Evolutionary conservation across 2,797 vertebrate genomes (phyloP).

Genomic region (Enteromius trimaculatus): DNA sequence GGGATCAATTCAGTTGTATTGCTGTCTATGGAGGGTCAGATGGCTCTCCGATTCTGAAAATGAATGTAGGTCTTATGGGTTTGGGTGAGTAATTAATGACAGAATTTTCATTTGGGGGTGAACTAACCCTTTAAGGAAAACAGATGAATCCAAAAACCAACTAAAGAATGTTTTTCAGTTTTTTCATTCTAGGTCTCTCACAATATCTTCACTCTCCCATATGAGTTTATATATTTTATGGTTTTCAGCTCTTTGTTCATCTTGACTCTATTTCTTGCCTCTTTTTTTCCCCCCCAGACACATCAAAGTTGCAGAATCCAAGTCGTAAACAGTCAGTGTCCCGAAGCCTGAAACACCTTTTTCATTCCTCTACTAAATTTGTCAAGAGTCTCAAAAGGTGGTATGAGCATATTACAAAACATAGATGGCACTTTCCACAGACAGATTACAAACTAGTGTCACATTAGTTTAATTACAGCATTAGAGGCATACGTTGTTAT

Average conservation of each 20-base stretch:
- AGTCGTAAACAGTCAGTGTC: conserved; percentile 97
- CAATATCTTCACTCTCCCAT: background rate
- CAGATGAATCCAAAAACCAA: background rate
- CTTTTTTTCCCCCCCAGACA: conserved; percentile 75
- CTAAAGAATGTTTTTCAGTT: background rate
- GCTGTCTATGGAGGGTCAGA: too few species aligned
- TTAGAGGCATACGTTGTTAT: background rate
- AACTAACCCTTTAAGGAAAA: background rate
- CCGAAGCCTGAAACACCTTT: conserved; percentile 94
- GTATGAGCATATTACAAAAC: conserved; percentile 21
- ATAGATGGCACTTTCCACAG: background rate
- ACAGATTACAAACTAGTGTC: background rate
- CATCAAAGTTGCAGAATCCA: conserved; percentile 88
- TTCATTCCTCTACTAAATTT: conserved; percentile 97
- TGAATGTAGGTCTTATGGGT: too few species aligned
- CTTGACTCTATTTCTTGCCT: conserved; percentile 52
- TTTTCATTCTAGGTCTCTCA: background rate
- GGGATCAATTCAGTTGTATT: too few species aligned
- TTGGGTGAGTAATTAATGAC: too few species aligned
- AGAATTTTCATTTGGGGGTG: too few species aligned
- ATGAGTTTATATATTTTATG: background rate
- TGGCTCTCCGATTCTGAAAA: too few species aligned
- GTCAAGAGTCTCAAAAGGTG: conserved; percentile 96
- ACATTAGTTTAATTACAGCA: background rate
- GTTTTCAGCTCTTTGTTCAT: conserved; percentile 15